Conservation (phyloP, 2,888 invertebrate genomes). For the Lasioglossum vierecki region DNA sequence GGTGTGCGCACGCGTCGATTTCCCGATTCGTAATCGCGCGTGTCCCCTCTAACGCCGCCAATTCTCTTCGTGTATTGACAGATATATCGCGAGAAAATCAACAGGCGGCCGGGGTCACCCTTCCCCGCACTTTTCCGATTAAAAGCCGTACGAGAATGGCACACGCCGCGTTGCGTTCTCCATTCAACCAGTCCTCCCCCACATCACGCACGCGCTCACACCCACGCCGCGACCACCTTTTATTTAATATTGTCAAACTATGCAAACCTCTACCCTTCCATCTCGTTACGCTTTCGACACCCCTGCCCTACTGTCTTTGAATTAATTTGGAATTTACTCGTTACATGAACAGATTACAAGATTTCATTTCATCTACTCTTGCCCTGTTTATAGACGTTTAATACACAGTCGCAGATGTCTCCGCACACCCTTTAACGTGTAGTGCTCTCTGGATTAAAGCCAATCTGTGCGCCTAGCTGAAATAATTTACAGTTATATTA, state of each 20-base stretch:
- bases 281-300: slow-evolving; percentile 11
- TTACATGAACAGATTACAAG: not conserved
- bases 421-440: not conserved
- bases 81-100: slow-evolving; percentile 74
- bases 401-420: not conserved
- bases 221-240: not conserved
- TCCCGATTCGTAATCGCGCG: not conserved
- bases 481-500: not conserved
- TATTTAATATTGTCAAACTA: slow-evolving; percentile 1
- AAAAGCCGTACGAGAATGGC: slow-evolving; percentile 49
- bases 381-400: not conserved
- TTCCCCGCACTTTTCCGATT: slow-evolving; percentile 74
- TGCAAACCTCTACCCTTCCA: not conserved
- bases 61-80: slow-evolving; percentile 58
- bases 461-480: not conserved
- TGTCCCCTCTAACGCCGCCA: not conserved
- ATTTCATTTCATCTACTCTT: not conserved
- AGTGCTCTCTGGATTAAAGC: not conserved
- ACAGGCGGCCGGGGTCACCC: slow-evolving; percentile 75
- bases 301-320: not conserved
- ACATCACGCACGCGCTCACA: not conserved
- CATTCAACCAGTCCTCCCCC: slow-evolving; percentile 3
- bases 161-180: slow-evolving; percentile 28
- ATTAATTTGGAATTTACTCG: not conserved
- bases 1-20: not conserved